Evolutionary conservation across 2,888 invertebrate genomes (phyloP), one percentile per base, ranked within the genome.

Genomic region (Brachypalpus laphriformis): DNA sequence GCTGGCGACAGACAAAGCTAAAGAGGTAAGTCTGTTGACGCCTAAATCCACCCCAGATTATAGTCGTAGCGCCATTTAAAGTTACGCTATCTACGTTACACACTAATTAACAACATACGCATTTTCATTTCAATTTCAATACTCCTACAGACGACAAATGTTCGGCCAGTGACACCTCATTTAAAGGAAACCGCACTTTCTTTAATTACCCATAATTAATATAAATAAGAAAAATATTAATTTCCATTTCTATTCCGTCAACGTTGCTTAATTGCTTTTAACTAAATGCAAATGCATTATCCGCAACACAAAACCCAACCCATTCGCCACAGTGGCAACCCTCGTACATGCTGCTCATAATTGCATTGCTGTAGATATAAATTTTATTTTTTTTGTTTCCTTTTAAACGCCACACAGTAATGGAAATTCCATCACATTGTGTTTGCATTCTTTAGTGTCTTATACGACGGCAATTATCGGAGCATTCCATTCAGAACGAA

Each of bases 391-490:
- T 25, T 47, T 61, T 37, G 51, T 9, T 59, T 42, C n/a, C 16
- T 14, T 63, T 45, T 54, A 31, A 70, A 71, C 71, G 40, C 68
- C 40, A 51, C 28, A 22, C 34, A 56, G 59, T 61, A 78, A 66
- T 72, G 72, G 66, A 78, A 72, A 78, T 82, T 82, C 72, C 82
- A 77, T 77, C 31, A 28, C 51, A 72, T 72, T 71, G 59, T 71
- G 49, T 59, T 28, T 56, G 72, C 78, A 82, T 82, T 82, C 82
- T 61, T 82, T 56, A 22, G 82, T 82, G 78, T 82, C 66, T 82
- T 72, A 66, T 65, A 66, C 71, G 65, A 81, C 68, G 70, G 71
- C 71, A 82, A 82, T 77, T 82, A 71, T 82, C 59, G 59, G 54
- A 65, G 71, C 65, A 65, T 71, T 77, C 71, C 82, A 77, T 71